phyloP scores from a whole-genome alignment of 1,140 invertebrate species.

The Cardiocondyla obscurior region DNA sequence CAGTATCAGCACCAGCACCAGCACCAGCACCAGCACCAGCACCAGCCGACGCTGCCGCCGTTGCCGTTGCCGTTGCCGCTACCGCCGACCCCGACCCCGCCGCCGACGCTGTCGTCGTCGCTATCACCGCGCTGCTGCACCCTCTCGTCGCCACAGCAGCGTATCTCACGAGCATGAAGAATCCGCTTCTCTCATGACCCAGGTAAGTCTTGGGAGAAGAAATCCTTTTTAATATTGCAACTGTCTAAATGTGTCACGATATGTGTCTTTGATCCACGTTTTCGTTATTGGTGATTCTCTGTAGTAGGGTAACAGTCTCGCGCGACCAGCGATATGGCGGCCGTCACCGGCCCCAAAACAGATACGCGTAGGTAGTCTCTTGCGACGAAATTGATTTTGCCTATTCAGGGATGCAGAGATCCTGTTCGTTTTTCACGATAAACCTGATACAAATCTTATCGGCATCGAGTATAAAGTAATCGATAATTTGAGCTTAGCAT shows the following conservation, averaged over 20 bases:
- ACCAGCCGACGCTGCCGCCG: background rate
- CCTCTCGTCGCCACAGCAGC: slow-evolving; percentile 30
- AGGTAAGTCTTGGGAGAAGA: slow-evolving; percentile 63
- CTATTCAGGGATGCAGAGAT: background rate
- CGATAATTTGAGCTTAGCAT: background rate
- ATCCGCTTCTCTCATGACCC: slow-evolving; percentile 72
- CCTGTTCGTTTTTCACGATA: background rate
- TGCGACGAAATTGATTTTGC: background rate
- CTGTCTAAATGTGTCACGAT: background rate
- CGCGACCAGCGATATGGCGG: slow-evolving; percentile 35
- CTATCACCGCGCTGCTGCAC: slow-evolving; percentile 36
- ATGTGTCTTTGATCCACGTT: background rate
- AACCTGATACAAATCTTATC: background rate
- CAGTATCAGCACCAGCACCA: background rate
- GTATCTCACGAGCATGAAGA: slow-evolving; percentile 69
- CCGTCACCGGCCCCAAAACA: slow-evolving; percentile 15
- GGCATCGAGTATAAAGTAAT: background rate
- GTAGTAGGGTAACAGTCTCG: background rate
- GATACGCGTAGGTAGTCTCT: background rate
- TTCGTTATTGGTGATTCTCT: background rate
- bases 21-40: background rate
- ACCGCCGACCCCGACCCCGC: background rate
- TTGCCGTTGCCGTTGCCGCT: background rate
- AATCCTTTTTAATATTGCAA: background rate
- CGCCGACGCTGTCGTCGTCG: background rate